Percentiles rank a stretch among this genome's conserved stretches.
Conservation (phyloP, 2,113 vertebrate genomes). For the Aegotheles bennettii region DNA sequence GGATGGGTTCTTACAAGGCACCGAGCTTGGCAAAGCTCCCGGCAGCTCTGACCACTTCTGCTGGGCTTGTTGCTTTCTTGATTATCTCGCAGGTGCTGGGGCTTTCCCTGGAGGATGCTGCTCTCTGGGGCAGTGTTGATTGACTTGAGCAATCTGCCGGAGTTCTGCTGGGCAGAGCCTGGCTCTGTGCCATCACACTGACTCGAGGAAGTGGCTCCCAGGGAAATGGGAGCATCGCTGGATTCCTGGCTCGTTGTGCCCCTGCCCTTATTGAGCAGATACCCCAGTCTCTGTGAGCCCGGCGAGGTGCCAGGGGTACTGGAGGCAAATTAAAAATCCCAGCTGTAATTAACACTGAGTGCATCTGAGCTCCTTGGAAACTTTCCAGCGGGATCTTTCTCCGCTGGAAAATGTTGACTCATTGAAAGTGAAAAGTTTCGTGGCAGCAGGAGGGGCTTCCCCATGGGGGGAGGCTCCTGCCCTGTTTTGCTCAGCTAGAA, state of each 20-base stretch:
- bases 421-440: background rate
- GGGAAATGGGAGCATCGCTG: fast-evolving
- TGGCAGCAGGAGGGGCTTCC: background rate
- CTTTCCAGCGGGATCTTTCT: background rate
- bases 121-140: fast-evolving
- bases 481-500: background rate
- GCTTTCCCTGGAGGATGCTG: background rate
- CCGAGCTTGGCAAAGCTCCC: background rate
- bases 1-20: background rate
- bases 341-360: background rate
- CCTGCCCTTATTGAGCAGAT: too few relatives aligned
- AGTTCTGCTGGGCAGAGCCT: background rate
- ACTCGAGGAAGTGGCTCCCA: background rate
- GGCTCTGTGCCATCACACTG: background rate
- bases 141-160: background rate
- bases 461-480: background rate
- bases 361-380: background rate
- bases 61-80: background rate
- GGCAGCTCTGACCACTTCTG: background rate
- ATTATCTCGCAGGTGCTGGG: background rate
- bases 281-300: background rate
- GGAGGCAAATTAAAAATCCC: background rate
- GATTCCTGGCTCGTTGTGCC: background rate
- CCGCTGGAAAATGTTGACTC: background rate
- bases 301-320: background rate